Conservation (phyloP, 2,888 invertebrate species). For the Drosophila sordidula region DNA sequence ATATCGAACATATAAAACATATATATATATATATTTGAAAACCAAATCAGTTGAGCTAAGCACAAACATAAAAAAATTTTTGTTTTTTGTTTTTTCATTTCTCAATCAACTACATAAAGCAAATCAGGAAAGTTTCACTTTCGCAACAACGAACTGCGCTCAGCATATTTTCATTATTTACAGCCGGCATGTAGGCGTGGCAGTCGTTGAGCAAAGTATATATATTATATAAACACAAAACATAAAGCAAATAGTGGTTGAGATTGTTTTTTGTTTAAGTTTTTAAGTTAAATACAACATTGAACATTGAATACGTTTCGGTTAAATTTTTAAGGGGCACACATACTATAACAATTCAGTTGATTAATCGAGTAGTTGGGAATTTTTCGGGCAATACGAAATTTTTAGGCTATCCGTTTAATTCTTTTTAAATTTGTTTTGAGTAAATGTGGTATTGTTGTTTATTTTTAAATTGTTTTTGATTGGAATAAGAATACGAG, state of each 20-base stretch:
- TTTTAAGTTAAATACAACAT: conserved; percentile 72
- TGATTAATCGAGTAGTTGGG: conserved; percentile 36
- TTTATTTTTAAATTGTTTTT: conserved; percentile 17
- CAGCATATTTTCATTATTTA: conserved; percentile 55
- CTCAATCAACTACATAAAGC: conserved; percentile 55
- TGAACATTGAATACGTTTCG: conserved; percentile 75
- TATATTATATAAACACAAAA: conserved; percentile 25
- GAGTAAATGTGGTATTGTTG: conserved; percentile 59
- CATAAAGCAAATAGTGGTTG: conserved; percentile 47
- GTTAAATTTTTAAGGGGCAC: conserved; percentile 47
- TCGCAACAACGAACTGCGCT: conserved; percentile 58
- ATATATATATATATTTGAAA: conserved; percentile 38
- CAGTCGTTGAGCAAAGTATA: conserved; percentile 52
- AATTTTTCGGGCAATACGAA: conserved; percentile 58
- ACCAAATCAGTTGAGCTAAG: conserved; percentile 70
- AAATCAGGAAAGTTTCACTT: conserved; percentile 33
- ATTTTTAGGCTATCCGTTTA: conserved; percentile 52
- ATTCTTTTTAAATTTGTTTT: conserved; percentile 33
- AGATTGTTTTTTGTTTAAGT: conserved; percentile 32
- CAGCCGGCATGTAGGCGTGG: conserved; percentile 59
- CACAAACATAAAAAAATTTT: conserved; percentile 52
- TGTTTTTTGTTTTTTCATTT: conserved; percentile 21
- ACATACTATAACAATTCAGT: conserved; percentile 43
- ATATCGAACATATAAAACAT: conserved; percentile 33
- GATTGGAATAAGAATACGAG: conserved; percentile 51